These are phyloP conservation scores for Eristalis tenax DNA, from an alignment of 2,888 invertebrate genomes.

Conservation along the genomic window DNA sequence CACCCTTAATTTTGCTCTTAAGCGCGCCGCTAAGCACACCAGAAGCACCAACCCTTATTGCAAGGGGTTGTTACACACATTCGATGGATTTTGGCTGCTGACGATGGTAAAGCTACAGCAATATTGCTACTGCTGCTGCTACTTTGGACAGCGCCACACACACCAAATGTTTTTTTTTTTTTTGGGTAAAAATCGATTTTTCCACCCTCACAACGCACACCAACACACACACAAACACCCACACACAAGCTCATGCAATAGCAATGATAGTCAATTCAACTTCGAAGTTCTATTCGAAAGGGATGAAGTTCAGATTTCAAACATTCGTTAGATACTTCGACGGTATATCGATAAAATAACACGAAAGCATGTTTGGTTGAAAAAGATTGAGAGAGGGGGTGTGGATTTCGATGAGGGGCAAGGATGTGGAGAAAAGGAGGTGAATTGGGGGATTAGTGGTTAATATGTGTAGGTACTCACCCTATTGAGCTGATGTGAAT, in stretches of 20 bases:
- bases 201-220: slow-evolving; percentile 47
- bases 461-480: slow-evolving; percentile 75
- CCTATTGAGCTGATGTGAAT: slow-evolving; percentile 79
- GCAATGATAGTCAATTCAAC: slow-evolving; percentile 20
- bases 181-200: slow-evolving; percentile 78
- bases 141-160: slow-evolving; percentile 29
- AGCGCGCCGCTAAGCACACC: slow-evolving; percentile 23
- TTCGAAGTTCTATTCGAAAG: background rate
- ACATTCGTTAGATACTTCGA: background rate
- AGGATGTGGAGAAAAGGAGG: no score
- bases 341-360: background rate
- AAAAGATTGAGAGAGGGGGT: background rate
- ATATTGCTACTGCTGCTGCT: slow-evolving; percentile 42
- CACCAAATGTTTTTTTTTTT: slow-evolving; percentile 8
- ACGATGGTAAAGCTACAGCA: slow-evolving; percentile 43
- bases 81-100: slow-evolving; percentile 7
- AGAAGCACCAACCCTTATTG: slow-evolving; percentile 40
- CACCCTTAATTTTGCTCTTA: slow-evolving; percentile 67
- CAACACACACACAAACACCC: slow-evolving; percentile 44
- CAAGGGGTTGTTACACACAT: background rate
- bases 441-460: background rate
- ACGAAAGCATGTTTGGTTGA: background rate
- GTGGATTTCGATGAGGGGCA: background rate
- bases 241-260: background rate
- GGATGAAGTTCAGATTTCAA: slow-evolving; percentile 35